Evolutionary conservation across 2,797 vertebrate genomes (phyloP).

Genomic region (Rhynchonycteris naso): DNA sequence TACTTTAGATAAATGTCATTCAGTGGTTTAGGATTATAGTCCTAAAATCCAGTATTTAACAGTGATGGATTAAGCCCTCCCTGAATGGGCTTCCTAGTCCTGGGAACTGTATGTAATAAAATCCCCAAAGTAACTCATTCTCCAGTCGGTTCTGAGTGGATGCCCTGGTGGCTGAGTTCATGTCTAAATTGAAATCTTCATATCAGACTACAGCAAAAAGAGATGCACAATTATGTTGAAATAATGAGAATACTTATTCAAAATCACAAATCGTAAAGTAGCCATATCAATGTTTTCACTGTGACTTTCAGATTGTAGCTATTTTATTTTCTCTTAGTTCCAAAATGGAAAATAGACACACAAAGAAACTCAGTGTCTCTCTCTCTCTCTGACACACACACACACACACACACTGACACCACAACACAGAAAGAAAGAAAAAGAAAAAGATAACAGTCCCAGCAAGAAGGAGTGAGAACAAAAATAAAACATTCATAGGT

Average conservation of each 20-base stretch:
- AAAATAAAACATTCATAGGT: background rate
- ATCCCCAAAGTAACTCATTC: constrained; percentile 61
- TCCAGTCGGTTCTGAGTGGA: constrained; percentile 6
- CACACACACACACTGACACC: background rate
- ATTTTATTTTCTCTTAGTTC: background rate
- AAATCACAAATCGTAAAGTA: background rate
- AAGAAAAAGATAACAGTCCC: background rate
- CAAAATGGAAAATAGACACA: background rate
- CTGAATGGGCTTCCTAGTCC: constrained; percentile 50
- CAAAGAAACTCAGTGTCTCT: background rate
- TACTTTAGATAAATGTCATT: constrained; percentile 85
- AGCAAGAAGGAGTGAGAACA: background rate
- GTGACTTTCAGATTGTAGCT: background rate
- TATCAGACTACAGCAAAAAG: background rate
- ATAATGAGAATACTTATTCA: background rate
- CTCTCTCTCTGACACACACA: too few species aligned
- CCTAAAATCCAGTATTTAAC: constrained; percentile 78
- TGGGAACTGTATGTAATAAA: constrained; percentile 18
- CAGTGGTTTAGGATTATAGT: constrained; percentile 82
- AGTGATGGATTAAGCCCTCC: constrained; percentile 65
- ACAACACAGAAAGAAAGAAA: background rate
- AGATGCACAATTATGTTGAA: background rate
- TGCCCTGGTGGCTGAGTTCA: constrained; percentile 56
- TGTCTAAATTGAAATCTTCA: constrained; percentile 40
- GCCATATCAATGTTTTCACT: background rate